Base-by-base conservation (phyloP, 2,113 vertebrate genomes). In the Pachycephala philippinensis region DNA sequence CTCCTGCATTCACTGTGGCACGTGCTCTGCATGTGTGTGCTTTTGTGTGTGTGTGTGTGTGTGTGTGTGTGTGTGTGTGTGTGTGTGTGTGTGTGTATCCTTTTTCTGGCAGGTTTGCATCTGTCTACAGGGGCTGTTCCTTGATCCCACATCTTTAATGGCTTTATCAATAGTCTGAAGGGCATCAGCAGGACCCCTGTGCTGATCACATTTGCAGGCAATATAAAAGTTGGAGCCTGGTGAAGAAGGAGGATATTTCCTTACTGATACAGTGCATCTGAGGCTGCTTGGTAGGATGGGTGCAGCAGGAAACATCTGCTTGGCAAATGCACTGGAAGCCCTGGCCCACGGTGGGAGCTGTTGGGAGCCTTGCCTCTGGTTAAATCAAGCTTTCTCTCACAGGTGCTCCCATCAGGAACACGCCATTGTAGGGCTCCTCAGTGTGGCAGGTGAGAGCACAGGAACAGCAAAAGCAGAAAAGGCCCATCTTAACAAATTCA, bases 361-460 rank as follows among this genome's bases (percentile, higher is more conserved):
- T 42, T 52, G 52, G 54, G 26, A 91, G 37, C 61, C 57, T 59
- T 20, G 3, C n/a, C 52, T 39, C 65, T 60, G n/a, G 7, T 52
- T 53, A 37, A 60, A 80, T 28, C 20, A 56, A 39, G 18, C 12
- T 76, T 82, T n/a, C 19, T 44, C 3, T 72, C 35, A 0, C 15
- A 59, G 21, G 39, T 27, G 9, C 13, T 68, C 50, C 35, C 3
- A 3, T 40, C 40, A 60, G 45, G 31, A 84, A 12, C 17, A 23
- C 0, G 0, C 9, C 4, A 0, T 6, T 68, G 30, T 6, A 37
- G 39, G 27, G 49, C 3, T 87, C 44, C 65, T 87, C 60, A 56
- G 47, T 12, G 44, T 68, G 70, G 10, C 61, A 60, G 33, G 31
- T 3, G 14, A 82, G 44, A 66, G 35, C 27, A 52, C 31, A 74